Evolutionary conservation across 2,888 invertebrate genomes (phyloP).

Genomic region (Ophonus ardosiacus): DNA sequence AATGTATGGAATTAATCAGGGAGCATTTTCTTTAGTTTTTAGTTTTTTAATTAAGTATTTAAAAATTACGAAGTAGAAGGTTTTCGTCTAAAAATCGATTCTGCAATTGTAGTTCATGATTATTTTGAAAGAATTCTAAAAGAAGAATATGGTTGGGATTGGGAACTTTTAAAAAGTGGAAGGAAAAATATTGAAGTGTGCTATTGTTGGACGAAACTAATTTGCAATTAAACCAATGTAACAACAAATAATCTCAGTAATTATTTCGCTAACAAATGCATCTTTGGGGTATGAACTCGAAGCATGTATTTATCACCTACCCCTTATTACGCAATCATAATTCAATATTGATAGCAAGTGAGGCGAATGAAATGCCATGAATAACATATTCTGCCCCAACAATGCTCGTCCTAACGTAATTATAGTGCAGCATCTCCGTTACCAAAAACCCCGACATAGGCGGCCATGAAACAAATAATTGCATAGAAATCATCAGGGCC

Average conservation of each 20-base stretch:
- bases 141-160: too few species aligned
- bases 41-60: too few species aligned
- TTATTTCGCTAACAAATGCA: not conserved
- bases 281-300: slow-evolving; percentile 16
- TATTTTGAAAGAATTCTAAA: too few species aligned
- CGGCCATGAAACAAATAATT: slow-evolving; percentile 29
- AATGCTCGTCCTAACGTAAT: slow-evolving; percentile 29
- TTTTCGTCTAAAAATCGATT: too few species aligned
- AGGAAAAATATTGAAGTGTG: too few species aligned
- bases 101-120: too few species aligned
- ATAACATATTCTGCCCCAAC: slow-evolving; percentile 43
- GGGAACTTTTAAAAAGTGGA: too few species aligned
- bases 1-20: too few species aligned
- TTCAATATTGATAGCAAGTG: slow-evolving; percentile 46
- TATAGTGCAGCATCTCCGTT: slow-evolving; percentile 1
- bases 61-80: too few species aligned
- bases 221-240: not conserved
- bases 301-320: slow-evolving; percentile 24
- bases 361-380: slow-evolving; percentile 28
- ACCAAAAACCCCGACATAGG: slow-evolving; percentile 16
- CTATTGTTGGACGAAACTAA: too few species aligned
- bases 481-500: not conserved
- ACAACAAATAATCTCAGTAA: not conserved
- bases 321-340: slow-evolving; percentile 28
- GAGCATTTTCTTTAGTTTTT: too few species aligned